phyloP scores from a whole-genome alignment of 2,113 vertebrate genomes.

The Entomyzon cyanotis region DNA sequence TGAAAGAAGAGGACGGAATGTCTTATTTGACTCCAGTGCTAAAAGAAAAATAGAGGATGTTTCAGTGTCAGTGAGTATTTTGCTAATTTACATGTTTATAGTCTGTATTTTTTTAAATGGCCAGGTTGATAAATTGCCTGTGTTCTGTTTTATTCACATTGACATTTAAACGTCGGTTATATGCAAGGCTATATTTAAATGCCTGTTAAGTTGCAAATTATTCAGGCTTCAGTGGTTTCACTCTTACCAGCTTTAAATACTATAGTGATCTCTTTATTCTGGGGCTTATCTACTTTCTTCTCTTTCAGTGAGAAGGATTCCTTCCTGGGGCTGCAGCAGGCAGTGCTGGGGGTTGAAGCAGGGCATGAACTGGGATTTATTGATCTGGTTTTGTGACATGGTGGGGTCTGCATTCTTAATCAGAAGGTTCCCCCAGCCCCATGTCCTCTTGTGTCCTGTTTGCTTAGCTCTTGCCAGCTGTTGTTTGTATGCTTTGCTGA shows the following conservation, averaged over 20 bases:
- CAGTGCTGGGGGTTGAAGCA: neutral
- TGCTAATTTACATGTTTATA: neutral
- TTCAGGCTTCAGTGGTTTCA: neutral
- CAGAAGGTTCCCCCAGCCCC: neutral
- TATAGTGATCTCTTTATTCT: neutral
- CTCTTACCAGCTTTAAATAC: neutral
- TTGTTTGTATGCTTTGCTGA: neutral
- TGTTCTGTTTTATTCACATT: neutral
- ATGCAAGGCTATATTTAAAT: slow-evolving; percentile 14
- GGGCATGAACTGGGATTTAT: neutral
- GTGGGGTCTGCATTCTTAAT: neutral
- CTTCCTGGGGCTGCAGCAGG: neutral
- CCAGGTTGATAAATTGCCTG: neutral
- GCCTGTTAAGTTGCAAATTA: neutral
- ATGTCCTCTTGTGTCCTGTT: neutral
- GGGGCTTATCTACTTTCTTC: neutral
- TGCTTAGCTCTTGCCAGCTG: neutral
- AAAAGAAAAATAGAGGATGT: slow-evolving; percentile 91
- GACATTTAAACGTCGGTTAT: neutral
- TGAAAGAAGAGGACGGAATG: slow-evolving; percentile 92
- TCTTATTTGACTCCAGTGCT: slow-evolving; percentile 94
- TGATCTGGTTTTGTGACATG: neutral
- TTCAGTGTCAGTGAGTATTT: slow-evolving; percentile 85
- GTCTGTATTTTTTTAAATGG: neutral
- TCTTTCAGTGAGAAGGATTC: neutral